Evolutionary conservation across 2,888 invertebrate species (phyloP).

Genomic region (Chironomus riparius): DNA sequence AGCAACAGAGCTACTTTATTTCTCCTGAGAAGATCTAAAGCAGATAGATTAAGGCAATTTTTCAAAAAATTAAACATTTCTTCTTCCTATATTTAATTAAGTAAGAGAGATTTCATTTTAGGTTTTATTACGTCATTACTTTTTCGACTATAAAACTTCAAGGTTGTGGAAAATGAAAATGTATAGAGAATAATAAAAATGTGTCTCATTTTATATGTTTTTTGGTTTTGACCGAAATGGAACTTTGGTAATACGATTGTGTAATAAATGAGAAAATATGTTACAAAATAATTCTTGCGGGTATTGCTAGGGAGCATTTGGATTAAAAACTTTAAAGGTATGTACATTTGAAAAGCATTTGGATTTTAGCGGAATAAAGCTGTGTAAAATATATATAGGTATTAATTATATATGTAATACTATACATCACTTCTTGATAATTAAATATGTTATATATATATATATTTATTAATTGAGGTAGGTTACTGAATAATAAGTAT

Average conservation of each 20-base stretch:
- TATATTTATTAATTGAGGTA: background rate
- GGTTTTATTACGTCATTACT: too few relatives aligned
- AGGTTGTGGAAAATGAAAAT: too few relatives aligned
- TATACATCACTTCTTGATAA: background rate
- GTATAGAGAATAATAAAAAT: too few relatives aligned
- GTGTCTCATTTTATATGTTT: too few relatives aligned
- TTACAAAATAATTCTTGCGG: background rate
- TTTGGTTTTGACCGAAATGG: too few relatives aligned
- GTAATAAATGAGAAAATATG: background rate
- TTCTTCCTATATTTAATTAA: too few relatives aligned
- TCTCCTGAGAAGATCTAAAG: too few relatives aligned
- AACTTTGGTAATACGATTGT: too few relatives aligned
- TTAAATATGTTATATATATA: background rate
- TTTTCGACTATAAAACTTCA: too few relatives aligned
- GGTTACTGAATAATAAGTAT: background rate
- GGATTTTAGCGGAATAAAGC: background rate
- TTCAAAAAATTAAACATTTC: too few relatives aligned
- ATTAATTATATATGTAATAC: background rate
- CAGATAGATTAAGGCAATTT: too few relatives aligned
- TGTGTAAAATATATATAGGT: background rate
- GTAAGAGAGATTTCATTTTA: too few relatives aligned
- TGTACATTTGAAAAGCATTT: background rate
- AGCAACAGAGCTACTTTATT: background rate
- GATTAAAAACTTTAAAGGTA: background rate
- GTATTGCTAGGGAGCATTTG: slow-evolving; percentile 8